phyloP scores from a whole-genome alignment of 2,797 vertebrate genomes.

The Chaetodon trifasciatus region DNA sequence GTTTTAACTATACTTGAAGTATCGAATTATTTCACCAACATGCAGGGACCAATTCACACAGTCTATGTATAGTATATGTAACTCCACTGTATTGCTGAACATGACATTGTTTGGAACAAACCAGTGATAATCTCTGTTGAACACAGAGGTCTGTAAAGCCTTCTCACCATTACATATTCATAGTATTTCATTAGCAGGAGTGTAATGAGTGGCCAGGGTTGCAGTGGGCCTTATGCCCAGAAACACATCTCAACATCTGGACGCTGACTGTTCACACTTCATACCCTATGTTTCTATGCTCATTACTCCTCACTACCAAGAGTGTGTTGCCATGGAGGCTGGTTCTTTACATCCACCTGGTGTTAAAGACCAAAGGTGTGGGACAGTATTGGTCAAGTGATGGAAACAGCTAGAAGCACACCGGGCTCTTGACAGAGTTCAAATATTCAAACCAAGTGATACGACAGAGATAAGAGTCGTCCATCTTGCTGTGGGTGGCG shows the following conservation, averaged over 20 bases:
- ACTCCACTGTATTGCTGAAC: constrained; percentile 1
- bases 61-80: neutral
- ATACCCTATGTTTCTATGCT: constrained; percentile 7
- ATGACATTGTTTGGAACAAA: constrained; percentile 22
- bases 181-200: constrained; percentile 46
- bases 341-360: neutral
- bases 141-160: constrained; percentile 24
- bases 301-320: constrained; percentile 5
- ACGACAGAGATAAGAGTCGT: no score
- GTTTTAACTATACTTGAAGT: neutral
- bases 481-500: neutral
- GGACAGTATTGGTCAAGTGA: neutral
- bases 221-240: constrained; percentile 45
- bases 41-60: neutral
- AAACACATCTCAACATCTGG: constrained; percentile 59
- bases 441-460: neutral
- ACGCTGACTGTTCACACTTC: constrained; percentile 21
- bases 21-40: neutral
- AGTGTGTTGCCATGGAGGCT: constrained; percentile 12
- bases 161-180: constrained; percentile 44
- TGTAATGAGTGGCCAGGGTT: constrained; percentile 30
- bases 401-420: neutral
- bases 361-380: neutral
- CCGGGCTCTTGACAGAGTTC: neutral
- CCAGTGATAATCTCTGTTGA: constrained; percentile 18